Evolutionary conservation across 2,797 vertebrate genomes (phyloP), one percentile per base, ranked within the genome.

Genomic region (Nyctalus aviator): DNA sequence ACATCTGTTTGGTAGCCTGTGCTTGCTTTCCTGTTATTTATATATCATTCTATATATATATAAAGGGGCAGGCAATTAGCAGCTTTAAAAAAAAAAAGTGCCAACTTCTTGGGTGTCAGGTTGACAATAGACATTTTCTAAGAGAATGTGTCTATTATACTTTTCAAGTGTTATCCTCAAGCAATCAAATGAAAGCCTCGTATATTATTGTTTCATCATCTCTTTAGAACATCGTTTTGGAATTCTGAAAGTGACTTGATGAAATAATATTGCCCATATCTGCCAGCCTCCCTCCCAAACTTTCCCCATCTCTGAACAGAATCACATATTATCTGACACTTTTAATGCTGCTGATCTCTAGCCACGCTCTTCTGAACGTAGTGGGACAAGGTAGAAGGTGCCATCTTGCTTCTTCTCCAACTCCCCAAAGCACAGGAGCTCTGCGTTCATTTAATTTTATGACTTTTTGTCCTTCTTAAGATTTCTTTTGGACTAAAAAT

Each of bases 31-130:
- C 37, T 35, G 1, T 84, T 84, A 27, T 69, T 88, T 87, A 27
- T 79, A 87, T 76, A 69, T 76, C 37, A 59, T 25, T 88, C 82
- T 84, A 64, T 35, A 92, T 62, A 87, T 11, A 35, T 35, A 73
- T 41, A 76, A 62, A 83, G 37, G 41, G 21, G 2, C 5, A 46
- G 41, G 53, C 10, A 87, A 84, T 81, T 66, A 88, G 37, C 64
- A 55, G 8, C 64, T 85, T 37, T 21, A 35, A 79, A 17, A 91
- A 89, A 92, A 93, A 91, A 92, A 91, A 8, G 4, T 41, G 21
- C 8, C 20, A 30, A 20, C 10, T 23, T 71, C 41, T 27, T 66
- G 23, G 18, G 13, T 59, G 15, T 15, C 77, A 90, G 35, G 17
- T 57, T 84, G 44, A 55, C 32, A 82, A 15, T 6, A 32, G 35